Base-by-base conservation (phyloP, 1,140 invertebrate genomes). In the Caenorhabditis inopinata region DNA sequence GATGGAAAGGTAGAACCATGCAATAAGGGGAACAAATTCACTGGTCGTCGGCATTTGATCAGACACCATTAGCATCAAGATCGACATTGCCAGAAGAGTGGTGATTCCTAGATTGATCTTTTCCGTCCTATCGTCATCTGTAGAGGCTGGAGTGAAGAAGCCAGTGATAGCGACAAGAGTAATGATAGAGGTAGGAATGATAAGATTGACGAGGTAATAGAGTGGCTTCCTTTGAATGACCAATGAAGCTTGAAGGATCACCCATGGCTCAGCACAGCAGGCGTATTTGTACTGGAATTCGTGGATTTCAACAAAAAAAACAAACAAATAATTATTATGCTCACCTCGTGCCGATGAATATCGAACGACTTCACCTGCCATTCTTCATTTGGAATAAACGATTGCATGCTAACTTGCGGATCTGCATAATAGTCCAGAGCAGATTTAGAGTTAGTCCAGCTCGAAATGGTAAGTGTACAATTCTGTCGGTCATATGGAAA, bases 401-500 rank as follows among this genome's bases (percentile, higher is more conserved):
- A 85, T 23, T 84, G 83, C 75, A 87, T 74, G 74, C 86, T 87
- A 29, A 87, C 87, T 32, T 85, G 32, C 11, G 80, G 32, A 76
- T 87, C 87, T 11, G 85, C 87, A 48, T 85, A 84, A 73, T 87
- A 87, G 76, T 87, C 86, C 4, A 87, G 74, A 11, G 86, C 86
- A 5, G 85, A 85, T 76, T 87, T 87, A 4, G 80, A 83, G 29
- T 87, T 87, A 3, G 86, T 87, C 86, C 86, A 87, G 18, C 84
- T 86, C 9, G 82, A 82, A 18, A 87, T 87, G n/a, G 86, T 87
- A 74, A 87, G 49, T 2, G 86, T 87, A 68, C 86, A 87, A 51
- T 87, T 87, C 75, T 85, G 86, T 68, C 87, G 87, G 58, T 87
- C 86, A 48, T 87, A 87, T 5, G 86, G 86, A 47, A 87, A 87